These are phyloP conservation scores for Drosophila repleta DNA, from an alignment of 1,140 invertebrate species.

Conservation along the genomic window DNA sequence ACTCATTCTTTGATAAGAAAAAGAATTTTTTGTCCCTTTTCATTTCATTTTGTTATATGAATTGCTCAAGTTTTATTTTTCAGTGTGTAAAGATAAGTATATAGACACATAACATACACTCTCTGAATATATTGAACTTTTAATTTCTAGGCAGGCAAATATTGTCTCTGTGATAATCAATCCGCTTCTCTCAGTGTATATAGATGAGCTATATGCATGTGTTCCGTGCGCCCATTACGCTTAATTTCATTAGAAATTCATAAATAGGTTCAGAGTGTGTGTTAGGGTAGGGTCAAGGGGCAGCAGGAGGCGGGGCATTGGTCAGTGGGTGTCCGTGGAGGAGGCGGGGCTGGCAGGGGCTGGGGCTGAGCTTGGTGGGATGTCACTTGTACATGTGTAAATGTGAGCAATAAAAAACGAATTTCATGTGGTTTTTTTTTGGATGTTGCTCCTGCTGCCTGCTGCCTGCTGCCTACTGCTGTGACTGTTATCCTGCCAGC, in stretches of 20 bases:
- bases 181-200: conserved; percentile 4
- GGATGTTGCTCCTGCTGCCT: not conserved
- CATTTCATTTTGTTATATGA: too few species aligned
- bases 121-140: too few species aligned
- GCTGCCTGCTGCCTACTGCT: conserved; percentile 24
- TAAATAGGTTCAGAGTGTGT: conserved; percentile 54
- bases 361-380: not conserved
- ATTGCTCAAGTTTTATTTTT: too few species aligned
- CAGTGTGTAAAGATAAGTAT: too few species aligned
- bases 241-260: conserved; percentile 83
- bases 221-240: conserved; percentile 33
- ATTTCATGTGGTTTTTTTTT: conserved; percentile 52
- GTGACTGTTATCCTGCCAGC: conserved; percentile 26
- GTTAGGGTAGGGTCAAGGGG: conserved; percentile 4
- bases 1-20: too few species aligned
- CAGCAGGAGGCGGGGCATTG: not conserved
- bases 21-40: too few species aligned
- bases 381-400: conserved; percentile 74
- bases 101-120: too few species aligned
- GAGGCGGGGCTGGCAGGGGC: not conserved
- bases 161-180: too few species aligned
- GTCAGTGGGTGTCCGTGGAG: not conserved
- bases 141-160: too few species aligned
- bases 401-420: conserved; percentile 79
- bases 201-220: conserved; percentile 1